These are phyloP conservation scores for Diloba caeruleocephala DNA, from an alignment of 2,888 invertebrate species.

Conservation along the genomic window DNA sequence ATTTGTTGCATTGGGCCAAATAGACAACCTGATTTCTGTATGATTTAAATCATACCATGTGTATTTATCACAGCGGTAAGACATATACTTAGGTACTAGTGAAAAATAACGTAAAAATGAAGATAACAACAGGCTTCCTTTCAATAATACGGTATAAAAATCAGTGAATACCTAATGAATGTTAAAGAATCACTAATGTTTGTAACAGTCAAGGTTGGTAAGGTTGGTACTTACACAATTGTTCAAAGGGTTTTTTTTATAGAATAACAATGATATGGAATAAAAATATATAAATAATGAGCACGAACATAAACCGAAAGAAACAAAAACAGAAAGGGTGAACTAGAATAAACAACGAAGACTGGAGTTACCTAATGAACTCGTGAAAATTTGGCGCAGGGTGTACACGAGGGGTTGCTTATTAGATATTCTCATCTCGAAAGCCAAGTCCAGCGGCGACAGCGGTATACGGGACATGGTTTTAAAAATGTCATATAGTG, in stretches of 20 bases:
- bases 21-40: too few relatives aligned
- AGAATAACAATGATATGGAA: slow-evolving; percentile 13
- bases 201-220: too few relatives aligned
- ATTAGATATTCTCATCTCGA: slow-evolving; percentile 78
- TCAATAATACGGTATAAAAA: too few relatives aligned
- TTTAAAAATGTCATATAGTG: slow-evolving; percentile 61
- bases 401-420: slow-evolving; percentile 74
- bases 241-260: not conserved
- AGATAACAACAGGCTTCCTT: too few relatives aligned
- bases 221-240: too few relatives aligned
- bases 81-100: too few relatives aligned
- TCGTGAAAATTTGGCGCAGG: slow-evolving; percentile 76
- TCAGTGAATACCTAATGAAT: too few relatives aligned
- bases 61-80: too few relatives aligned
- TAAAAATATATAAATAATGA: slow-evolving; percentile 58
- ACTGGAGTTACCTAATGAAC: slow-evolving; percentile 80
- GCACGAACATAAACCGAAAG: slow-evolving; percentile 68
- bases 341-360: slow-evolving; percentile 79
- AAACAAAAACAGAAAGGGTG: slow-evolving; percentile 67
- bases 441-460: slow-evolving; percentile 67
- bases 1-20: too few relatives aligned
- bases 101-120: too few relatives aligned
- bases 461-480: slow-evolving; percentile 61
- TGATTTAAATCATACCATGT: too few relatives aligned
- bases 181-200: too few relatives aligned